Evolutionary conservation across 2,113 vertebrate genomes (phyloP), one percentile per base, ranked within the genome.

Genomic region (Chrysemys picta): DNA sequence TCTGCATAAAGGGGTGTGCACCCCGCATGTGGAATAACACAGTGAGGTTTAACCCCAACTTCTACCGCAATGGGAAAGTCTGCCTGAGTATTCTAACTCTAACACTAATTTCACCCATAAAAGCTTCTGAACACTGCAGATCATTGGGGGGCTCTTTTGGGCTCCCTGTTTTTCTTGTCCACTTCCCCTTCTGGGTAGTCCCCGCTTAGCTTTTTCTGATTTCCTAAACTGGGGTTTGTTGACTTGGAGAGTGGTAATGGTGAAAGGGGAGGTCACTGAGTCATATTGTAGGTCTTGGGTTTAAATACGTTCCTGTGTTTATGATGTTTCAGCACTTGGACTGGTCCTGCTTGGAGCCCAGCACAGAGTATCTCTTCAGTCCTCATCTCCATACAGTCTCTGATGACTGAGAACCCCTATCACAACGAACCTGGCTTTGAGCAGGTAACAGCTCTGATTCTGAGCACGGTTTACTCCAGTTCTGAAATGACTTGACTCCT

Each of bases 331-430:
- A 99, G 99, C 94, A 99, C 99, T 0, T 99, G 99, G 99, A 99
- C 99, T 2, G 99, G 99, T 53, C 99, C 99, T 3, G 99, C 99
- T 0, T 99, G 99, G 99, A 99, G 99, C 98, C 99, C 99, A 53
- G 99, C 99, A 35, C 99, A 99, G 97, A 99, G 99, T 72, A 99
- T 99, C 98, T 99, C 99, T 11, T 99, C 99, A 3, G 99, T 99
- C 83, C 99, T 99, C 85, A 99, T 99, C 97, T 99, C 99, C 94
- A 99, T 99, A 97, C 99, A 99, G 97, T 99, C 99, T 31, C 98
- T 99, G 94, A 99, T 99, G 99, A 99, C 99, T 0, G 99, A 99
- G 97, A 99, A 99, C 95, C 99, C 99, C 1, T 99, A 99, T 91
- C 99, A 99, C 98, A 99, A 99, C 5, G 99, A 99, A 79, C 99